Conservation (phyloP, 2,113 vertebrate genomes). For the Hippocampus comes region DNA sequence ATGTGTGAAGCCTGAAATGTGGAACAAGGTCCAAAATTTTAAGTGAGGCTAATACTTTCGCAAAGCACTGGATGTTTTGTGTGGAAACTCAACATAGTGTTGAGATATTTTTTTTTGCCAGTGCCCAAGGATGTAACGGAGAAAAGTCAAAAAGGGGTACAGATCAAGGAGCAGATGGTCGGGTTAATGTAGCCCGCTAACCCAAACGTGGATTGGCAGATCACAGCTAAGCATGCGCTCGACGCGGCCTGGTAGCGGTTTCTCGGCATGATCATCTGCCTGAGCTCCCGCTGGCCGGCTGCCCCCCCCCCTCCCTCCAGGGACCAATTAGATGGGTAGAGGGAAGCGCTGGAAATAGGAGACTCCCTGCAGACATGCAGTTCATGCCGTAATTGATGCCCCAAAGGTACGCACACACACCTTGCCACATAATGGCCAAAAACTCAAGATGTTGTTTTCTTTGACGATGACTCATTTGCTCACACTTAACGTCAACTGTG, state of each 20-base stretch:
- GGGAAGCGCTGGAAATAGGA: conserved; percentile 26
- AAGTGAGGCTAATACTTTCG: no score
- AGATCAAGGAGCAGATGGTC: not conserved
- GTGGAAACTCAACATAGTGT: not conserved
- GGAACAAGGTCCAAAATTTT: no score
- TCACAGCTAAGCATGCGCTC: not conserved
- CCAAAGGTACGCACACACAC: conserved; percentile 13
- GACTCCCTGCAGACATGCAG: conserved; percentile 33
- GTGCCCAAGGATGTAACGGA: not conserved
- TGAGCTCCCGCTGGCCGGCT: conserved; percentile 30
- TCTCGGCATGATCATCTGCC: conserved; percentile 43
- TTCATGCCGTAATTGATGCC: conserved; percentile 41
- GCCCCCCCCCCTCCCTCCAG: conserved; percentile 44
- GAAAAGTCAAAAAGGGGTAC: not conserved
- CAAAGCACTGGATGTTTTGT: no score
- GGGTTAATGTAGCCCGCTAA: not conserved
- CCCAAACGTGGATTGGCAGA: not conserved
- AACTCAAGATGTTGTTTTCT: not conserved
- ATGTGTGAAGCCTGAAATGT: no score
- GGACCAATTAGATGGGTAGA: conserved; percentile 58
- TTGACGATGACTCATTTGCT: not conserved
- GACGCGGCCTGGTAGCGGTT: conserved; percentile 22
- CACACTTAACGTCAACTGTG: not conserved
- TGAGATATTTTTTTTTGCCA: not conserved
- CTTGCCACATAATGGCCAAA: conserved; percentile 12